phyloP scores from a whole-genome alignment of 1,140 invertebrate species.

The Pogonognathellus flavescens region DNA sequence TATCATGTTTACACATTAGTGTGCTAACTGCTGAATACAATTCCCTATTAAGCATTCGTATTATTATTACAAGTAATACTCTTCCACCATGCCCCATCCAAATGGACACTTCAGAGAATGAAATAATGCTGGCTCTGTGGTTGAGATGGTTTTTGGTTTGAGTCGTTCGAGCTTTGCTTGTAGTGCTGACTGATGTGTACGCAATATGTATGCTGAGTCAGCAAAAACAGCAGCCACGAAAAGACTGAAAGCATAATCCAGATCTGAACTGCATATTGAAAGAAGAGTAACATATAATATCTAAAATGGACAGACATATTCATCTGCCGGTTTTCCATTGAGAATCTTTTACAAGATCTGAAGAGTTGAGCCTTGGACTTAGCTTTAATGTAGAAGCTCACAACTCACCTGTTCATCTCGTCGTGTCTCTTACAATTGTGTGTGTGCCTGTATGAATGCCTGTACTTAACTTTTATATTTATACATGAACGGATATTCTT shows the following conservation, averaged over 20 bases:
- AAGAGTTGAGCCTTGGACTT: not conserved
- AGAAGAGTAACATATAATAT: conserved; percentile 14
- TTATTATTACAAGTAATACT: not conserved
- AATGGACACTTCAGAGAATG: not conserved
- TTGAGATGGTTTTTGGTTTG: too few relatives aligned
- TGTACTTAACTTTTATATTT: too few relatives aligned
- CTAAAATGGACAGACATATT: conserved; percentile 9
- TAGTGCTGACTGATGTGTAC: not conserved
- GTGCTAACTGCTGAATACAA: conserved; percentile 23
- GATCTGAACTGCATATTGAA: conserved; percentile 4
- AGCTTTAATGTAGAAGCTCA: conserved; percentile 10
- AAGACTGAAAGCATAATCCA: conserved; percentile 13
- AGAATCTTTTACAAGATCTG: conserved; percentile 39
- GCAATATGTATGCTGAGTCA: conserved; percentile 13
- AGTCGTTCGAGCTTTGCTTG: not conserved
- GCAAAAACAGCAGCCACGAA: not conserved
- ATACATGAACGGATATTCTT: not conserved
- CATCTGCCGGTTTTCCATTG: not conserved
- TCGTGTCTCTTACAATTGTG: not conserved
- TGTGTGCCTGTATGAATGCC: not conserved
- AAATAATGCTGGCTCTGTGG: not conserved
- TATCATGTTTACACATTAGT: conserved; percentile 42
- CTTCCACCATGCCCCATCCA: not conserved
- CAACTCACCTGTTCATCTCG: not conserved
- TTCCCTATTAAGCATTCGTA: not conserved